Evolutionary conservation across 2,113 vertebrate species (phyloP).

Genomic region (Sterrhoptilus dennistouni): DNA sequence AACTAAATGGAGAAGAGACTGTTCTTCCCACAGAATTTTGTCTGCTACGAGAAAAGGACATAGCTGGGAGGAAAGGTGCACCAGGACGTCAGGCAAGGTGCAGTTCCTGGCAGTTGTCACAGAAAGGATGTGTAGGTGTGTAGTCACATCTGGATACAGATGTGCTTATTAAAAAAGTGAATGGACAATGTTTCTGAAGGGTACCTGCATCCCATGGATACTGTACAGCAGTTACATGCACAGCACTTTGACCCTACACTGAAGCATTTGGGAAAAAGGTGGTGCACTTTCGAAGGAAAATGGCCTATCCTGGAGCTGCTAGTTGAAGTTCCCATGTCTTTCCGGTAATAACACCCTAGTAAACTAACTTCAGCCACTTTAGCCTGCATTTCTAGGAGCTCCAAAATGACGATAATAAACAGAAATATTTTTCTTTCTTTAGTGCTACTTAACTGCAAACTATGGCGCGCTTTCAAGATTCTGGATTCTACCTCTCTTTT

Average conservation of each 20-base stretch:
- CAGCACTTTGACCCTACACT: not conserved
- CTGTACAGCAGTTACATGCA: rapidly evolving
- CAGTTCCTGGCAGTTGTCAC: not conserved
- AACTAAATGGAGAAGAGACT: not conserved
- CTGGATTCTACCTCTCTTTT: not conserved
- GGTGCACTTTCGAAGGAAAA: not conserved
- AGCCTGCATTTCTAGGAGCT: not conserved
- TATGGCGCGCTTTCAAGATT: not conserved
- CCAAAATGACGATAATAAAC: not conserved
- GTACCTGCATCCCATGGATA: not conserved
- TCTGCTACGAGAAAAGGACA: not conserved
- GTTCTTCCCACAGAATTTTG: not conserved
- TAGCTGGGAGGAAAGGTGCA: not conserved
- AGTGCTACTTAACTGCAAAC: not conserved
- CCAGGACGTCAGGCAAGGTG: not conserved
- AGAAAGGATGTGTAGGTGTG: not conserved
- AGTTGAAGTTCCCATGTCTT: not conserved
- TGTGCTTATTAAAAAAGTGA: not conserved
- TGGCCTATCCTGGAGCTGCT: not conserved
- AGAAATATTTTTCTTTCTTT: not conserved
- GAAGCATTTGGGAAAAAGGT: not conserved
- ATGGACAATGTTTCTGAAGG: not conserved
- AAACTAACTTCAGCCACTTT: not conserved
- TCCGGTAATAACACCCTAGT: not conserved
- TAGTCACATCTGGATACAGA: not conserved